Percentiles rank a stretch among this genome's conserved stretches.
Evolutionary conservation across 2,797 vertebrate genomes (phyloP).

Genomic region (Pelobates cultripes): DNA sequence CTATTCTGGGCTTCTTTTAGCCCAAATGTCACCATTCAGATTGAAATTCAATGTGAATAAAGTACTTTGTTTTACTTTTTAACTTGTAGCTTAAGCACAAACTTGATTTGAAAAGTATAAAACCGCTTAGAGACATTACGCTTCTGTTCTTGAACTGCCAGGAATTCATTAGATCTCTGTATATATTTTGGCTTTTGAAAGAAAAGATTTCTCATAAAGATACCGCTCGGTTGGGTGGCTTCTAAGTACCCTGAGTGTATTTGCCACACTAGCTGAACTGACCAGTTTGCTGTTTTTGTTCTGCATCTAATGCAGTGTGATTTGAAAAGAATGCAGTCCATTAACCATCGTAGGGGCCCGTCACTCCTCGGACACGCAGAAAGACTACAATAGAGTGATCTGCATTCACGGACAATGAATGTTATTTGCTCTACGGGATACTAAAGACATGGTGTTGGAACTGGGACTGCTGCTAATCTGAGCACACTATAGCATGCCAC

Average conservation of each 20-base stretch:
- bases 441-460: neutral
- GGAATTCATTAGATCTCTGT: neutral
- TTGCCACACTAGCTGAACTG: slow-evolving; percentile 30
- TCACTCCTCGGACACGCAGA: slow-evolving; percentile 35
- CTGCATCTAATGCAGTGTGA: slow-evolving; percentile 26
- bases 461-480: slow-evolving; percentile 3
- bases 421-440: slow-evolving; percentile 24
- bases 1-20: no score
- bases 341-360: slow-evolving; percentile 42
- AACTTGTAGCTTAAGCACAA: no score
- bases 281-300: slow-evolving; percentile 34
- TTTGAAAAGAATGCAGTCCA: slow-evolving; percentile 47
- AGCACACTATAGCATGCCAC: slow-evolving; percentile 5
- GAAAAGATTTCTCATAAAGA: no score
- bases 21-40: no score
- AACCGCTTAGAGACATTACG: no score
- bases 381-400: slow-evolving; percentile 37
- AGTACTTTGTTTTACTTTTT: no score
- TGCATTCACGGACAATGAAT: slow-evolving; percentile 30
- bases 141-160: neutral
- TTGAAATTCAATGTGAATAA: no score
- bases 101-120: no score
- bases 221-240: slow-evolving; percentile 7
- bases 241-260: slow-evolving; percentile 6
- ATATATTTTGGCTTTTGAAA: neutral